These are phyloP conservation scores for Gila robusta DNA, from an alignment of 2,797 vertebrate genomes.

Conservation along the genomic window DNA sequence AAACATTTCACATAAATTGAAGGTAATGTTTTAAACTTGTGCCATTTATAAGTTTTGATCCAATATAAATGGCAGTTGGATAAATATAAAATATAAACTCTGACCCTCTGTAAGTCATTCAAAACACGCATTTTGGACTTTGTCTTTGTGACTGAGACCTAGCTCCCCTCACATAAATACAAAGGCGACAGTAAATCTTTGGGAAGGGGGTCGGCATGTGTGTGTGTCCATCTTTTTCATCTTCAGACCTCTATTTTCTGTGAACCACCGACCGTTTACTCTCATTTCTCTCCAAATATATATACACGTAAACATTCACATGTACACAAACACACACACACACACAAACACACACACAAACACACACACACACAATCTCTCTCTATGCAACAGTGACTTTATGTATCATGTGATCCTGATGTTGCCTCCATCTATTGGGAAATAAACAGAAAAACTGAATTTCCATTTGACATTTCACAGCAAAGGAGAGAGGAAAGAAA, in stretches of 20 bases:
- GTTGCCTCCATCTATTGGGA: constrained; percentile 34
- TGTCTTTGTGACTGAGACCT: too few species aligned
- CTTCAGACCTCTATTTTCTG: constrained; percentile 20
- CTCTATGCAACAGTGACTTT: constrained; percentile 71
- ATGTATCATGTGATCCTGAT: constrained; percentile 67
- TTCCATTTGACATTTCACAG: constrained; percentile 48
- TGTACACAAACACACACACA: constrained; percentile 1
- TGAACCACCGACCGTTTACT: constrained; percentile 1
- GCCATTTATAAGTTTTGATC: constrained; percentile 58
- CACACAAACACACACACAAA: constrained; percentile 16
- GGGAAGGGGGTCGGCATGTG: constrained; percentile 67
- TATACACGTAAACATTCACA: constrained; percentile 13
- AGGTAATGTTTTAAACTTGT: constrained; percentile 1
- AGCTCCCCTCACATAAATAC: constrained; percentile 26
- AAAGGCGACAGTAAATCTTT: constrained; percentile 76
- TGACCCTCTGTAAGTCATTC: background rate
- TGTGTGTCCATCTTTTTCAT: background rate
- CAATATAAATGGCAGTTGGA: constrained; percentile 71
- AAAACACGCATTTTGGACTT: background rate
- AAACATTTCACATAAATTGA: background rate
- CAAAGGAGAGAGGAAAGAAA: background rate
- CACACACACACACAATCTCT: constrained; percentile 41
- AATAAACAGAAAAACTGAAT: constrained; percentile 43
- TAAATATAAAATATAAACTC: too few species aligned
- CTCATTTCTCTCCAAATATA: constrained; percentile 14